Base-by-base conservation (phyloP, 2,113 vertebrate species). In the Callorhinus ursinus region DNA sequence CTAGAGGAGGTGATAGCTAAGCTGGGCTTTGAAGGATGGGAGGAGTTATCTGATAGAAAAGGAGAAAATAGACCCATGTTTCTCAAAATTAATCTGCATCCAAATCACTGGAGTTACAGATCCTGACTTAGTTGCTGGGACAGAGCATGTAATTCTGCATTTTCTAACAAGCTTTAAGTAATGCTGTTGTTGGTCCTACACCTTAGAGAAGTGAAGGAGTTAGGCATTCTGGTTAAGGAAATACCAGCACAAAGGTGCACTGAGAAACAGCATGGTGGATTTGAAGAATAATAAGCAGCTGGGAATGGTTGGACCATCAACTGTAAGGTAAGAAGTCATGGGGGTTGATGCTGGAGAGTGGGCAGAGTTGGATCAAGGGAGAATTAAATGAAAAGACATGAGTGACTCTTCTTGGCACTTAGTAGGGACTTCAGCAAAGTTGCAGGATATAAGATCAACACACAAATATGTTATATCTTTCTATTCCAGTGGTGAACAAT, bases 191-290 rank as follows among this genome's bases (percentile, higher is more conserved):
- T 85, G n/a, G n/a, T 81, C 33, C 76, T 12, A 63, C 4, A 85
- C 55, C 19, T 89, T 89, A 42, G 63, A 82, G 67, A 87, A 92
- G n/a, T 18, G 39, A 94, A 49, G 12, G 82, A 77, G 18, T 11
- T 81, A 55, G 19, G 28, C 51, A 94, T 86, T 87, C 84, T 63
- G 79, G 22, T 71, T 87, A 77, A 97, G 83, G 24, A 77, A 82
- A 72, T 65, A 72, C 14, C 42, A 82, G 39, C 88, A 72, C n/a
- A 72, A 88, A 71, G 19, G 36, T 90, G 57, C n/a, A 61, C 5
- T 86, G 36, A 89, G 46, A 81, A 97, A 42, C n/a, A 77, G 8
- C 42, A 69, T 15, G 2, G 12, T 86, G 49, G 8, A 16, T 82
- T 63, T 86, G 57, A 61, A 69, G 71, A 77, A 51, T 9, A 67